phyloP scores from a whole-genome alignment of 2,113 vertebrate genomes.

The Spermophilus dauricus region DNA sequence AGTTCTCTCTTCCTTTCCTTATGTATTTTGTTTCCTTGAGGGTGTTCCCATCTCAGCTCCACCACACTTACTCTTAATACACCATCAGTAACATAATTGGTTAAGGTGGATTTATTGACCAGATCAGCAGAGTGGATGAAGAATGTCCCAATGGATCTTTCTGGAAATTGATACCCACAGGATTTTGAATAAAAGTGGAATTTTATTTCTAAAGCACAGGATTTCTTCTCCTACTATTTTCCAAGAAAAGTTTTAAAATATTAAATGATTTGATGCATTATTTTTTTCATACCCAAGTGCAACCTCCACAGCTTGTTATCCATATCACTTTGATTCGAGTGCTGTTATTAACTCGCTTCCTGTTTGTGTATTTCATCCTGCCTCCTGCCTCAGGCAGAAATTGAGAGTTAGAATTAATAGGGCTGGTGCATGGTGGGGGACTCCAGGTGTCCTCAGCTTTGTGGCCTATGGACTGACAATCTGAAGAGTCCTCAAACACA shows the following conservation, averaged over 20 bases:
- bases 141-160: neutral
- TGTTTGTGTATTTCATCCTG: neutral
- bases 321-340: neutral
- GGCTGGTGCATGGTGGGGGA: neutral
- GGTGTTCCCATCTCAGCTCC: neutral
- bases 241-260: constrained; percentile 27
- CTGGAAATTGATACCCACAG: constrained; percentile 11
- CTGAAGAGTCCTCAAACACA: neutral
- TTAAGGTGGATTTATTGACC: neutral
- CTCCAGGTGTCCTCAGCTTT: neutral
- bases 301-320: neutral
- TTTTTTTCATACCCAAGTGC: neutral
- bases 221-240: constrained; percentile 10
- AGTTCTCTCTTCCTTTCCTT: neutral
- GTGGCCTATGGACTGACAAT: neutral
- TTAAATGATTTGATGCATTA: neutral
- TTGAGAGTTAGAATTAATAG: constrained; percentile 21
- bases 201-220: constrained; percentile 33
- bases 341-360: neutral
- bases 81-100: neutral
- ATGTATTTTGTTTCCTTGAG: neutral
- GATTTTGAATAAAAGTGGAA: neutral
- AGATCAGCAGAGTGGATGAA: neutral
- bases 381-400: constrained; percentile 34
- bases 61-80: neutral